These are phyloP conservation scores for Romanomermis culicivorax DNA, from an alignment of 2,888 invertebrate genomes.

Conservation along the genomic window DNA sequence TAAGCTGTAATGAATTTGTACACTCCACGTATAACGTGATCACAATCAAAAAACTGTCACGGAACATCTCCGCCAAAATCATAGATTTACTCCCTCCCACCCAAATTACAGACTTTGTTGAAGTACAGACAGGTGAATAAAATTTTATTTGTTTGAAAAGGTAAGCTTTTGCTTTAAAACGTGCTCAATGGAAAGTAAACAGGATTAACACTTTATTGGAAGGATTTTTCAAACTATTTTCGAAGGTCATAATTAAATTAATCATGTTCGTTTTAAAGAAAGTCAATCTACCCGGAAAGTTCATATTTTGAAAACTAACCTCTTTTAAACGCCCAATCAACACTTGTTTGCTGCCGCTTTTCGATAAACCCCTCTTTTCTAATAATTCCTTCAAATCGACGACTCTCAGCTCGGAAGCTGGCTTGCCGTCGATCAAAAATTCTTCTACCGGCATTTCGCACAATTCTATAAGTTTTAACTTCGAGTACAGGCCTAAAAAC, in stretches of 20 bases:
- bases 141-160: too few relatives aligned
- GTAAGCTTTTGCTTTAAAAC: too few relatives aligned
- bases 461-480: neutral
- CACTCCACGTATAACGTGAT: too few relatives aligned
- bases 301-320: too few relatives aligned
- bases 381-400: slow-evolving; percentile 65
- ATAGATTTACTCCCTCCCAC: too few relatives aligned
- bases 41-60: too few relatives aligned
- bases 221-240: neutral
- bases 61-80: too few relatives aligned
- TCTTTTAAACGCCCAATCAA: slow-evolving; percentile 60
- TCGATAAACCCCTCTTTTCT: slow-evolving; percentile 65
- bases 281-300: too few relatives aligned
- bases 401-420: slow-evolving; percentile 59
- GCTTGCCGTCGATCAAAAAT: slow-evolving; percentile 30
- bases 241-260: neutral
- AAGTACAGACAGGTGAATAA: too few relatives aligned
- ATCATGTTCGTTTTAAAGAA: neutral
- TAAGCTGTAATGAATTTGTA: too few relatives aligned
- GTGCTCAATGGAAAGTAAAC: too few relatives aligned
- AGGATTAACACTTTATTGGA: neutral
- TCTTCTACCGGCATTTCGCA: neutral
- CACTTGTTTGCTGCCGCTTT: slow-evolving; percentile 61
- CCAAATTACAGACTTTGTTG: too few relatives aligned
- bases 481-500: neutral